Evolutionary conservation across 2,888 invertebrate genomes (phyloP), one percentile per base, ranked within the genome.

Genomic region (Diadromus collaris): DNA sequence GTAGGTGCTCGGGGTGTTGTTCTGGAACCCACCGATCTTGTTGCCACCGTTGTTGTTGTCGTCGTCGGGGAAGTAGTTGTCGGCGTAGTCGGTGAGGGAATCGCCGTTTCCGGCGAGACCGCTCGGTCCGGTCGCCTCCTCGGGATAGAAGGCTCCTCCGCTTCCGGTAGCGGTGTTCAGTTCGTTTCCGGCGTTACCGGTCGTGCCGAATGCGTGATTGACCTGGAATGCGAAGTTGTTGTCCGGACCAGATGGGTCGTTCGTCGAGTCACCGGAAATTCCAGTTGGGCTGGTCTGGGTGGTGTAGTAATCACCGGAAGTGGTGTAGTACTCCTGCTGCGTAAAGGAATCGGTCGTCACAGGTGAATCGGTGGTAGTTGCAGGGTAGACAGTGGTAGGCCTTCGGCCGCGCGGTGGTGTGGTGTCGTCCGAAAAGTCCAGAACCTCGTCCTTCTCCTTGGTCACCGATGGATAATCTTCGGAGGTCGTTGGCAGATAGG

Each of bases 381-480:
- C 80, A 0, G 88, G 85, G 69, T 87, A 86, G 29, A 75, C 64
- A 1, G 89, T 87, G 6, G 89, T 89, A 6, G 88, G 86, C 72
- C 85, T 84, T 73, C 87, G 85, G 41, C 86, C 85, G 70, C 87
- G 83, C 0, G 87, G 72, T 0, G 87, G 87, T 69, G 90, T 90
- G 56, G 92, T 92, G 1, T 93, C 95, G 87, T 96, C 96, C 2
- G 96, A 96, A 87, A 95, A 96, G 77, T 95, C 95, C 67, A 96
- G 89, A 27, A 96, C 94, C 91, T 96, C 96, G 82, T 95, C 95
- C 83, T 95, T 95, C 84, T 95, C 94, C 70, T 94, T 93, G 0
- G 93, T 92, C 0, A 93, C 93, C 2, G 93, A 93, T 0, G 93
- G 93, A 79, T 93, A 92, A 84, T 94, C 93, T 6, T 94, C 89